phyloP scores from a whole-genome alignment of 1,140 invertebrate genomes.

The Octopus sinensis region DNA sequence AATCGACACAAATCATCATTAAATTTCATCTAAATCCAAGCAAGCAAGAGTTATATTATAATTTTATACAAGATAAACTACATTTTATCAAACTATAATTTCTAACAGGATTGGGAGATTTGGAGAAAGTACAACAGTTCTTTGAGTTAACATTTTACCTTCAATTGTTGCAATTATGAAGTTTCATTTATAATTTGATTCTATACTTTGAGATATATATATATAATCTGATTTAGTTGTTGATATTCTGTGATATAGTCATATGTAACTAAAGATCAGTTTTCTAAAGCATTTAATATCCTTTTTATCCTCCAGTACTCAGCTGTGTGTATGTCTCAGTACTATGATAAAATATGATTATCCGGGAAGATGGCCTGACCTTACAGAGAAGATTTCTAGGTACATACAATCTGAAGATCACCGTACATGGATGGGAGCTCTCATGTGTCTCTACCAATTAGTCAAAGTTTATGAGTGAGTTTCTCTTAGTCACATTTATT shows the following conservation, averaged over 20 bases:
- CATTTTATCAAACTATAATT: no score
- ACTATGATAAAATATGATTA: slow-evolving; percentile 95
- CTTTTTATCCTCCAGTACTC: slow-evolving; percentile 65
- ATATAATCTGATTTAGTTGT: no score
- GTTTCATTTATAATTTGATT: no score
- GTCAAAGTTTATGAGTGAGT: slow-evolving; percentile 92
- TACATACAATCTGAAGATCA: slow-evolving; percentile 80
- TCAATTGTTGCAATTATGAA: no score
- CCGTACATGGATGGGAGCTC: slow-evolving; percentile 82
- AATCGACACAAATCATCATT: no score
- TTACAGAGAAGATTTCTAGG: slow-evolving; percentile 88
- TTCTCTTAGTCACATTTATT: background rate
- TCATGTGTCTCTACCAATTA: slow-evolving; percentile 88
- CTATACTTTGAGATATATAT: no score
- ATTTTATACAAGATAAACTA: no score
- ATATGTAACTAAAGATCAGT: background rate
- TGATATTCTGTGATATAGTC: background rate
- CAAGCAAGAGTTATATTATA: no score
- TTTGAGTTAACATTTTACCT: no score
- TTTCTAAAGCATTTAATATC: background rate
- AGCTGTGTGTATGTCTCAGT: slow-evolving; percentile 86
- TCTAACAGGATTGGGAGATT: no score
- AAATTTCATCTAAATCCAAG: no score
- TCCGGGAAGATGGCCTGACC: slow-evolving; percentile 89
- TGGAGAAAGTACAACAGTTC: no score